Conservation (phyloP, 2,797 vertebrate species). For the Lepilemur septentrionalis region DNA sequence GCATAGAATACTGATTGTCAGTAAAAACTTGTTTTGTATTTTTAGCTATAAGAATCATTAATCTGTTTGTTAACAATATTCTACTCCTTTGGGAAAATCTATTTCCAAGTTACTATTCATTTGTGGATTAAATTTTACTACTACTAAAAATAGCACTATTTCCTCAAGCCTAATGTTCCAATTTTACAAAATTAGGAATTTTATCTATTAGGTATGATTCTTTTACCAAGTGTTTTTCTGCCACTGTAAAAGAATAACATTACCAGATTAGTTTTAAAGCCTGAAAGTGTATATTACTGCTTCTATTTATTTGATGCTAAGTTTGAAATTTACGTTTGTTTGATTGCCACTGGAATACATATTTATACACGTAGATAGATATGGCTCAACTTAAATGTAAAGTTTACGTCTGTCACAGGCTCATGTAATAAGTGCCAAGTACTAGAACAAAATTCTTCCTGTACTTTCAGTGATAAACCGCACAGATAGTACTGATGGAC, state of each 20-base stretch:
- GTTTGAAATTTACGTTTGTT: slow-evolving; percentile 57
- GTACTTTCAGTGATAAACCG: slow-evolving; percentile 51
- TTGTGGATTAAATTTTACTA: slow-evolving; percentile 26
- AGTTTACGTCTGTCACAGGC: slow-evolving; percentile 29
- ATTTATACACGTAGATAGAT: not conserved
- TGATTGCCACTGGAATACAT: slow-evolving; percentile 13
- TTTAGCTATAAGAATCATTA: slow-evolving; percentile 78
- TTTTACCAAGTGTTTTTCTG: slow-evolving; percentile 52
- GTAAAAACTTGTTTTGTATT: slow-evolving; percentile 28
- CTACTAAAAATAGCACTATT: slow-evolving; percentile 40
- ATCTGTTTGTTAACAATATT: slow-evolving; percentile 18
- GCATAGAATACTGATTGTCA: not conserved
- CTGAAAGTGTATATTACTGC: slow-evolving; percentile 49
- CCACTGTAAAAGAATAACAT: slow-evolving; percentile 62
- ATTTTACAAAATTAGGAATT: slow-evolving; percentile 54
- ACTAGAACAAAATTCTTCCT: slow-evolving; percentile 52
- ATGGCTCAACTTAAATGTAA: slow-evolving; percentile 16
- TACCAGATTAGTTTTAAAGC: slow-evolving; percentile 40
- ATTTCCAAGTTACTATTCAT: slow-evolving; percentile 30
- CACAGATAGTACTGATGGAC: not conserved
- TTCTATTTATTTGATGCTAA: slow-evolving; percentile 55
- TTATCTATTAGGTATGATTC: slow-evolving; percentile 24
- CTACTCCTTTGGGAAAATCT: slow-evolving; percentile 49
- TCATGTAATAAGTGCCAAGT: slow-evolving; percentile 54
- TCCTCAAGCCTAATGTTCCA: slow-evolving; percentile 47